Conservation (phyloP, 2,797 vertebrate species). For the Trachops cirrhosus region DNA sequence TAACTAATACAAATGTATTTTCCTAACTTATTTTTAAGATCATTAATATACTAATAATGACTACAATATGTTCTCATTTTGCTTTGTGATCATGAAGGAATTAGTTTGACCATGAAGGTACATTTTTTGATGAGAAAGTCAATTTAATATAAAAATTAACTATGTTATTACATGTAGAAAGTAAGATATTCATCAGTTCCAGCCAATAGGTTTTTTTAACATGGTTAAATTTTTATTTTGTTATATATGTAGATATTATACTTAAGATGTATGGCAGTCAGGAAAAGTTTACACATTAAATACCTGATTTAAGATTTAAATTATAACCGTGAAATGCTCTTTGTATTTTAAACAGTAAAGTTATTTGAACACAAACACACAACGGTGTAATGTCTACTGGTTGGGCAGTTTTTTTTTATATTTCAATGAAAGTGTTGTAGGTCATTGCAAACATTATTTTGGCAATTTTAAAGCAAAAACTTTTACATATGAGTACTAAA, state of each 20-base stretch:
- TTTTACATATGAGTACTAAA: conserved; percentile 39
- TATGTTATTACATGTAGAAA: not conserved
- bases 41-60: not conserved
- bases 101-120: not conserved
- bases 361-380: not conserved
- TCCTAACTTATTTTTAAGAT: not conserved
- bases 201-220: not conserved
- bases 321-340: not conserved
- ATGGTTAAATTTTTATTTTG: not conserved
- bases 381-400: not conserved
- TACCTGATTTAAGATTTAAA: not conserved
- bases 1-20: not conserved
- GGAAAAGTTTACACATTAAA: not conserved
- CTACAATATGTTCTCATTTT: not conserved
- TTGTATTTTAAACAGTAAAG: not conserved
- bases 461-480: conserved; percentile 39
- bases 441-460: not conserved
- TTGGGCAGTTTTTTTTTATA: not conserved
- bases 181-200: not conserved
- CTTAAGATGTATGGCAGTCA: not conserved
- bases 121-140: not conserved
- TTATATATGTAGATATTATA: not conserved
- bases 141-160: not conserved
- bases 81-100: not conserved
- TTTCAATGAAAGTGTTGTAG: not conserved